Percentiles rank a stretch among this genome's conserved stretches.
phyloP scores from a whole-genome alignment of 2,888 invertebrate genomes.

The Macrophya alboannulata region DNA sequence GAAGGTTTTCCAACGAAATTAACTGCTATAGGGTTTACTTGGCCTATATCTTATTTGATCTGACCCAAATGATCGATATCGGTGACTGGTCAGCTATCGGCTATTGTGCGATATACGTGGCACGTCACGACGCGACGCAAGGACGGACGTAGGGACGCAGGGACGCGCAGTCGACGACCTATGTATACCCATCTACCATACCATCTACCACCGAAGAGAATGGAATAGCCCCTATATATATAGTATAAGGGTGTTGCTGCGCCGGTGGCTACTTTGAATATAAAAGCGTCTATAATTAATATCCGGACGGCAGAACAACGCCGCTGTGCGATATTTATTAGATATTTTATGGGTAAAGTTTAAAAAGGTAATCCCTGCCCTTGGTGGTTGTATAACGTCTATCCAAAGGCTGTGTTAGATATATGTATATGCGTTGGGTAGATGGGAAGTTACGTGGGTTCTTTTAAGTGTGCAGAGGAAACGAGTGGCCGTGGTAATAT shows the following conservation, averaged over 20 bases:
- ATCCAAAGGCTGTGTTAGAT: slow-evolving; percentile 8
- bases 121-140: not conserved
- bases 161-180: slow-evolving; percentile 55
- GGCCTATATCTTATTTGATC: slow-evolving; percentile 67
- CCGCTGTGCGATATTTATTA: slow-evolving; percentile 74
- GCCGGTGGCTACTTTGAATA: slow-evolving; percentile 73
- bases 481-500: slow-evolving; percentile 12
- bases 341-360: slow-evolving; percentile 75
- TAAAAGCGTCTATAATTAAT: slow-evolving; percentile 77
- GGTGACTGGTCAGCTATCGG: slow-evolving; percentile 9
- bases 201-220: slow-evolving; percentile 40
- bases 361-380: slow-evolving; percentile 74
- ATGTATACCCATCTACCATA: slow-evolving; percentile 66
- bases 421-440: not conserved
- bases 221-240: slow-evolving; percentile 58
- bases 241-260: slow-evolving; percentile 50
- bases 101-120: slow-evolving; percentile 32
- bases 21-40: not conserved
- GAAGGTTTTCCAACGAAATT: not conserved
- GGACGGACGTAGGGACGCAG: not conserved
- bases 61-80: slow-evolving; percentile 64
- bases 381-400: slow-evolving; percentile 56
- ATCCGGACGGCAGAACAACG: slow-evolving; percentile 70
- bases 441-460: slow-evolving; percentile 4
- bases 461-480: slow-evolving; percentile 14